Base-by-base conservation (phyloP, 2,113 vertebrate genomes). In the Mus pahari region DNA sequence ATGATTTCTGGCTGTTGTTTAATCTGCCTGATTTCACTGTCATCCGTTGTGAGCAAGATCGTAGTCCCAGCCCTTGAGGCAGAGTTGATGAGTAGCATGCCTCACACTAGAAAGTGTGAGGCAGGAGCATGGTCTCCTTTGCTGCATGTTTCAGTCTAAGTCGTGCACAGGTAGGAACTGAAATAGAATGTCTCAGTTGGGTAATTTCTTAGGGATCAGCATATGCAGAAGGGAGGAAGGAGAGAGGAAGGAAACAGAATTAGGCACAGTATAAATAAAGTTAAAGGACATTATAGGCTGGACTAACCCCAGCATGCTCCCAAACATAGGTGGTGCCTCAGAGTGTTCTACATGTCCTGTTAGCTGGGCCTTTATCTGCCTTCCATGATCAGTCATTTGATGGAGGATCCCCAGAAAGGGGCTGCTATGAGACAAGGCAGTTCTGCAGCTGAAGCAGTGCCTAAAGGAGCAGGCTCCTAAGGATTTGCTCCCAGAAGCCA, bases 111-210 rank as follows among this genome's bases (percentile, higher is more conserved):
- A 28, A 66, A 64, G 64, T 6, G 16, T 11, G 9, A 1, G 11
- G 81, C 33, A 16, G 55, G 0, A 1, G 31, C 62, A 12, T 9
- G 3, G 8, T 82, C 73, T 28, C 2, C 0, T 26, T 89, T 71
- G 24, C 58, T 73, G 60, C 11, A 3, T 39, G 16, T n/a, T 79
- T 75, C 71, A 53, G 55, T 39, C 17, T 10, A 36, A 74, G 53
- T 86, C 73, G 75, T 89, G 45, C n/a, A 71, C 77, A 79, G 82
- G 75, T 17, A 26, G 55, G 39, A 39, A 7, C 53, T 17, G 0
- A 79, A 78, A 74, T n/a, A 87, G 53, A 68, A 17, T 66, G 45
- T 66, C 53, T 73, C 2, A 1, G 11, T 5, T 26, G 64, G 62
- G 11, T 11, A 62, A 26, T 66, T 64, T 82, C 28, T 86, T 79